These are phyloP conservation scores for Pantherophis guttatus DNA, from an alignment of 2,113 vertebrate genomes.

Conservation along the genomic window DNA sequence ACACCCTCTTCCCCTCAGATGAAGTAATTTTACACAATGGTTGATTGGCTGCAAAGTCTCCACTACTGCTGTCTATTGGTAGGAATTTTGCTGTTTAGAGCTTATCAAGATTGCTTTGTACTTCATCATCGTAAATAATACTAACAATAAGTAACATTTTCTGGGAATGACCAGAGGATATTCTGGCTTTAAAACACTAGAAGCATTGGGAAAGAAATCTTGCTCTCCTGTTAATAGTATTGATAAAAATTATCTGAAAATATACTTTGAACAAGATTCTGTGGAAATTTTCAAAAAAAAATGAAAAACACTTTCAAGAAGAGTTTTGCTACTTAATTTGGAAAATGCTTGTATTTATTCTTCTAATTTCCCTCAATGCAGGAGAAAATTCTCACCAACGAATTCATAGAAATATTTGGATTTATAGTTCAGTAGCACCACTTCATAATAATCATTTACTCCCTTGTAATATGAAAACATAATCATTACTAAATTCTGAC, in stretches of 20 bases:
- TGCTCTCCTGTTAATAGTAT: background rate
- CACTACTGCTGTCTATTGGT: background rate
- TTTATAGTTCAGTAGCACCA: background rate
- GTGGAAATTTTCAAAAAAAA: slow-evolving; percentile 2
- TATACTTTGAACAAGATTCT: slow-evolving; percentile 16
- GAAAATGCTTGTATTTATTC: background rate
- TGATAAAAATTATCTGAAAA: slow-evolving; percentile 36
- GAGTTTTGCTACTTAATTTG: slow-evolving; percentile 2
- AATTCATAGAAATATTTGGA: background rate
- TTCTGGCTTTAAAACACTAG: slow-evolving; percentile 27
- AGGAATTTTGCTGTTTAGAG: background rate
- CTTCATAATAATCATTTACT: background rate
- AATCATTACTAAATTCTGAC: slow-evolving; percentile 17
- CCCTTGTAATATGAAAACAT: background rate
- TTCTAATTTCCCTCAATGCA: background rate
- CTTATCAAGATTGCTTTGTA: background rate
- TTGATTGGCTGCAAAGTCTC: background rate
- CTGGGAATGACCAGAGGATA: slow-evolving; percentile 6
- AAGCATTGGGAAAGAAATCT: background rate
- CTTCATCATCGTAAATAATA: background rate
- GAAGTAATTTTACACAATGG: background rate
- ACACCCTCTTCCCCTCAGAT: slow-evolving; percentile 19
- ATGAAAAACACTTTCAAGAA: background rate
- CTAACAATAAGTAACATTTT: slow-evolving; percentile 20
- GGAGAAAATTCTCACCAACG: background rate